These are phyloP conservation scores for Tauraco erythrolophus DNA, from an alignment of 2,113 vertebrate genomes.

Conservation along the genomic window DNA sequence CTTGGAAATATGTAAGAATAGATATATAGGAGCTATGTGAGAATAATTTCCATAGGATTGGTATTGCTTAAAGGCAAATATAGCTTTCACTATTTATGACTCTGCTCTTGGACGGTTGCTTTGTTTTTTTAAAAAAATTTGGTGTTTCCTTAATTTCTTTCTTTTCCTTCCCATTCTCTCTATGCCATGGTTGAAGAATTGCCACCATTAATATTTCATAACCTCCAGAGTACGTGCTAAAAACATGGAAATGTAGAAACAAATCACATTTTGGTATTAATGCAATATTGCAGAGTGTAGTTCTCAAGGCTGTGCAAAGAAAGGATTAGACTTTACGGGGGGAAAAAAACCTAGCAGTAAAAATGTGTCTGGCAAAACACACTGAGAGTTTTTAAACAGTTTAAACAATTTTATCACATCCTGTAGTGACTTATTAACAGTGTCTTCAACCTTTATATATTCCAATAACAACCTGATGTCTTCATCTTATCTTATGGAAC, in stretches of 20 bases:
- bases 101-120: background rate
- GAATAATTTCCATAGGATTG: background rate
- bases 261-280: conserved; percentile 58
- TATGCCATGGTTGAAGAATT: conserved; percentile 2
- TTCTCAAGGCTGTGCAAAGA: background rate
- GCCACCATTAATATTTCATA: conserved; percentile 69
- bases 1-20: background rate
- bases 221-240: conserved; percentile 33
- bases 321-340: background rate
- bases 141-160: conserved; percentile 17
- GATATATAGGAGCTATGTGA: background rate
- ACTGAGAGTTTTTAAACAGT: conserved; percentile 36
- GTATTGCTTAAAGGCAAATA: conserved; percentile 22
- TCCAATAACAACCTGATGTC: conserved; percentile 57
- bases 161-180: background rate
- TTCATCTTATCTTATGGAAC: conserved; percentile 58
- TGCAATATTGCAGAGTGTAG: background rate
- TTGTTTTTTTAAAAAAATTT: background rate
- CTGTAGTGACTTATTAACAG: conserved; percentile 62
- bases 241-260: conserved; percentile 44
- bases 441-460: conserved; percentile 68
- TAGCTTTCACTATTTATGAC: background rate
- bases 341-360: background rate
- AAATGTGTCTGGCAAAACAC: conserved; percentile 55
- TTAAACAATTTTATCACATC: conserved; percentile 67